phyloP scores from a whole-genome alignment of 2,797 vertebrate species.

The Rallus crepitans region DNA sequence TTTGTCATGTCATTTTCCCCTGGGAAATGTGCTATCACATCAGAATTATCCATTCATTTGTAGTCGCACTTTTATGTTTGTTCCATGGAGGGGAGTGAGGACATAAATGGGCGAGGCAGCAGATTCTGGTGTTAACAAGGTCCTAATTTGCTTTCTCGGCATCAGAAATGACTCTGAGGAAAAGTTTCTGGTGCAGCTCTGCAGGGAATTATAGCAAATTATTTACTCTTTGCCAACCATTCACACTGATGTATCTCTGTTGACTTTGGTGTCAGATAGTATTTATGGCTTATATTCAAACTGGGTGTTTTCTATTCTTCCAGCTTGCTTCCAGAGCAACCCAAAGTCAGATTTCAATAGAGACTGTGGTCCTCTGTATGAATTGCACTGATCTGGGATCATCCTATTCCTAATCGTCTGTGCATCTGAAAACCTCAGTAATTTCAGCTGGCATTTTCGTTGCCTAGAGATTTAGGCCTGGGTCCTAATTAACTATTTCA shows the following conservation, averaged over 20 bases:
- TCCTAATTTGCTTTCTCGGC: constrained; percentile 4
- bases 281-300: neutral
- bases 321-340: neutral
- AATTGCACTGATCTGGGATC: neutral
- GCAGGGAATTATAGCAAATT: neutral
- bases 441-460: constrained; percentile 17
- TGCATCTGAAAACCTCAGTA: neutral
- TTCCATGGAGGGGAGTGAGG: neutral
- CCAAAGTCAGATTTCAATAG: neutral
- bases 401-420: neutral
- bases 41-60: neutral
- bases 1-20: neutral
- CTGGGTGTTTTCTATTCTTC: neutral
- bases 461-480: neutral
- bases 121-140: neutral
- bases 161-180: neutral
- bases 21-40: neutral
- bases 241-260: neutral
- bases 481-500: constrained; percentile 50
- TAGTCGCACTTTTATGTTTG: neutral
- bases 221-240: neutral
- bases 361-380: neutral
- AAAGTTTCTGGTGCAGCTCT: neutral
- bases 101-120: neutral
- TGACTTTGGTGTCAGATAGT: neutral